A percentile compares a stretch with the other conserved stretches of the same genome.
Conservation (phyloP, 2,797 vertebrate species). For the Gallinago nigripennis region DNA sequence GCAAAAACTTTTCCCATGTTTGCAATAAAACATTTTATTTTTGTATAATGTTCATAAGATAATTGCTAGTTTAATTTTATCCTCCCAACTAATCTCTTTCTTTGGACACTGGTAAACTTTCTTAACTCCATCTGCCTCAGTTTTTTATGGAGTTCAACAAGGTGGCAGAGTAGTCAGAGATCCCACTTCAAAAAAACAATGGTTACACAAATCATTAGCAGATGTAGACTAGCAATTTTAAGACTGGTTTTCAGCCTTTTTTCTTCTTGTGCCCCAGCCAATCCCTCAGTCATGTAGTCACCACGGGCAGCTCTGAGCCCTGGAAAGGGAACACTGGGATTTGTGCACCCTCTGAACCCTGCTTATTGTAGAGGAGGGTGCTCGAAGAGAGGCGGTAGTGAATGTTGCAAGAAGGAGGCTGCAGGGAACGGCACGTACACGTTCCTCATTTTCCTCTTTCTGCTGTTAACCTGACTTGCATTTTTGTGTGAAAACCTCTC, state of each 20-base stretch:
- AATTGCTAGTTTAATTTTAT: constrained; percentile 32
- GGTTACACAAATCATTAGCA: constrained; percentile 35
- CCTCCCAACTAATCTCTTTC: background rate
- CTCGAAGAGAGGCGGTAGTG: accelerated
- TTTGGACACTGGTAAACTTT: background rate
- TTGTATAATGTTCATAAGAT: background rate
- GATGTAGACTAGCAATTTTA: background rate
- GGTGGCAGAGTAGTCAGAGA: background rate
- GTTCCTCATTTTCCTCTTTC: background rate
- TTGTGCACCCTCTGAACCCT: background rate
- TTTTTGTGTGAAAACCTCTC: background rate
- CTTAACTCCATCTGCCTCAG: background rate
- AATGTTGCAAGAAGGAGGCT: background rate
- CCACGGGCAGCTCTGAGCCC: background rate
- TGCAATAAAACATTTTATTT: background rate
- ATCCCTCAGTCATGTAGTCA: background rate
- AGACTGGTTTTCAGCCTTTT: background rate
- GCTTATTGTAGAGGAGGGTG: background rate
- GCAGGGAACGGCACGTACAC: background rate
- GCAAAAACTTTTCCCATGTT: background rate
- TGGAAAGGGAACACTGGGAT: background rate
- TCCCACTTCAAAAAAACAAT: constrained; percentile 21
- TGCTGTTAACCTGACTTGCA: background rate
- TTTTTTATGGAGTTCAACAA: background rate
- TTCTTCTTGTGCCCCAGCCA: background rate